A percentile compares a stretch with the other conserved stretches of the same genome.
Conservation (phyloP, 2,113 vertebrate species). For the Picathartes gymnocephalus region DNA sequence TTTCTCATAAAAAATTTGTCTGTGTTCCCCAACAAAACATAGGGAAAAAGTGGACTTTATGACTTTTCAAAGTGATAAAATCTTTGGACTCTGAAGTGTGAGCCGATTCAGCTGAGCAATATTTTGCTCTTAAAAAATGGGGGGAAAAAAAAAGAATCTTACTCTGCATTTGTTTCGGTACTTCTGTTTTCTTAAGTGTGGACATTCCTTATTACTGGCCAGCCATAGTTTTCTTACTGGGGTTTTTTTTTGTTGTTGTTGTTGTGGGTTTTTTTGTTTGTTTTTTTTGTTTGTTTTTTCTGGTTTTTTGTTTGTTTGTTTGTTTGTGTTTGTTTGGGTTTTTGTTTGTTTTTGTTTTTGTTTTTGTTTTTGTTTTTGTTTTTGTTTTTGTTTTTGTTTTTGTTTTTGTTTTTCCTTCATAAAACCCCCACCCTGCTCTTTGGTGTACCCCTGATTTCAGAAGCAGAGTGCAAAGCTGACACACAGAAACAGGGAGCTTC, state of each 20-base stretch:
- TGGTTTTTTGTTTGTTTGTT: too few relatives aligned
- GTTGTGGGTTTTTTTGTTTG: too few relatives aligned
- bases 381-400: too few relatives aligned
- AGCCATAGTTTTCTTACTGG: not conserved
- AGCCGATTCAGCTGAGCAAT: not conserved
- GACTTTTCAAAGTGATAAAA: not conserved
- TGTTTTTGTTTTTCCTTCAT: not conserved
- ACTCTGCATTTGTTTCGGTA: not conserved
- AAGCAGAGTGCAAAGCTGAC: not conserved
- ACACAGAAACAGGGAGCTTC: not conserved
- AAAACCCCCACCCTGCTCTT: not conserved
- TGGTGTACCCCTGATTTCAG: not conserved
- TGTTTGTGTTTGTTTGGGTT: not conserved
- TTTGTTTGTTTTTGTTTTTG: too few relatives aligned
- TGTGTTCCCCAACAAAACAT: not conserved
- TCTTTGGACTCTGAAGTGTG: not conserved
- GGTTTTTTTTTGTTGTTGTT: too few relatives aligned
- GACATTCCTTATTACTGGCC: not conserved
- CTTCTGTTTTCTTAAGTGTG: not conserved
- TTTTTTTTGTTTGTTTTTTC: too few relatives aligned
- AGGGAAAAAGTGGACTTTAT: not conserved
- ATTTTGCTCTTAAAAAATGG: not conserved
- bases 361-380: too few relatives aligned
- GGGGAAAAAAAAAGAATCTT: rapidly evolving
- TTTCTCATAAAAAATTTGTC: not conserved